phyloP scores from a whole-genome alignment of 2,888 invertebrate genomes.

The Polylopha cassiicola region DNA sequence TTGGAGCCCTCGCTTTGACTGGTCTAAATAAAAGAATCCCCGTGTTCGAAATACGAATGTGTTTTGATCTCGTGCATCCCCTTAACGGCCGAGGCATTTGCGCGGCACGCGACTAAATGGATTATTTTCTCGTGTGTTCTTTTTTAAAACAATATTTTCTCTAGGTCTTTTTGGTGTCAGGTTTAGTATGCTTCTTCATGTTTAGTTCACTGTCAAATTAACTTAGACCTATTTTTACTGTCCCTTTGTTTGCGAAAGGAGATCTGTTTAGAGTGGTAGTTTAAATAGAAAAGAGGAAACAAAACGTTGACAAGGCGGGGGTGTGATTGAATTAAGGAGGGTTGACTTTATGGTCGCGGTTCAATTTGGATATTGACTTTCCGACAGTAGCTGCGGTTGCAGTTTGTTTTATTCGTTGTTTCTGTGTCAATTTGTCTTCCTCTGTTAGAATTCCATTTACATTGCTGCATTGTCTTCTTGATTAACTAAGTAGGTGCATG shows the following conservation, averaged over 20 bases:
- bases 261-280: constrained; percentile 45
- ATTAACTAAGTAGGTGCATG: too few relatives aligned
- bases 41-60: constrained; percentile 58
- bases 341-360: constrained; percentile 70
- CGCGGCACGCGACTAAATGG: constrained; percentile 73
- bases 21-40: constrained; percentile 67
- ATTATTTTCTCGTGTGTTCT: constrained; percentile 74
- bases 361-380: constrained; percentile 75
- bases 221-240: constrained; percentile 34
- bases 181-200: constrained; percentile 40
- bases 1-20: constrained; percentile 66
- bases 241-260: constrained; percentile 13
- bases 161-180: constrained; percentile 36
- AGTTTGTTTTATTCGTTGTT: constrained; percentile 53
- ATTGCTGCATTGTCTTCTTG: neutral
- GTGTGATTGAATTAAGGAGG: constrained; percentile 75
- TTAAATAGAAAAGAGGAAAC: constrained; percentile 58
- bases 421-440: constrained; percentile 58
- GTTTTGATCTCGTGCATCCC: constrained; percentile 71
- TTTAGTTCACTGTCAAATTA: constrained; percentile 41
- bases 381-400: constrained; percentile 57
- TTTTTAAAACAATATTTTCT: constrained; percentile 56
- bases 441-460: constrained; percentile 21
- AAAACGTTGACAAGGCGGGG: constrained; percentile 74
- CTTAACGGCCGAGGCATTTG: constrained; percentile 65